Evolutionary conservation across 2,888 invertebrate genomes (phyloP).

Genomic region (Ichneumoninae sp.): DNA sequence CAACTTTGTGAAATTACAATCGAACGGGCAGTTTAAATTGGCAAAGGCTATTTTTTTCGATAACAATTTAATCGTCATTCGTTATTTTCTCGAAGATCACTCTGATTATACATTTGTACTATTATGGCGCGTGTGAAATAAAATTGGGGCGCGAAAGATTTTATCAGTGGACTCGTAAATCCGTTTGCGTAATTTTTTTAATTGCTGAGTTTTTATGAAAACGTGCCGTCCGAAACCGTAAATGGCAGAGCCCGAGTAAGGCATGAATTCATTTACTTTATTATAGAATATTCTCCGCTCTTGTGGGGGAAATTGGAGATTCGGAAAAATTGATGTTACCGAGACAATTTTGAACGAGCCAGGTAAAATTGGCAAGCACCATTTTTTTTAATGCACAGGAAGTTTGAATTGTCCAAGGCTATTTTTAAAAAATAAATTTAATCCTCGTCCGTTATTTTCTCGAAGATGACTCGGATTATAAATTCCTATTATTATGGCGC

Average conservation of each 20-base stretch:
- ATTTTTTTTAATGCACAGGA: not conserved
- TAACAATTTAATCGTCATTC: not conserved
- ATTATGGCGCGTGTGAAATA: not conserved
- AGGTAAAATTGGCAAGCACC: not conserved
- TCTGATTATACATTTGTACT: not conserved
- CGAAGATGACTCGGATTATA: not conserved
- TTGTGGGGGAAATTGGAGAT: not conserved
- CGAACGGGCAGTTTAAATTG: not conserved
- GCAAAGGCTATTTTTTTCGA: not conserved
- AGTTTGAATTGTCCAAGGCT: too few relatives aligned
- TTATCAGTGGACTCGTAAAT: not conserved
- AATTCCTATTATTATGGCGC: not conserved
- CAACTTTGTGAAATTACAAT: not conserved
- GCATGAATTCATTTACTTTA: slow-evolving; percentile 64
- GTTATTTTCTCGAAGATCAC: not conserved
- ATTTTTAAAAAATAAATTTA: not conserved
- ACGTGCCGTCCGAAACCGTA: slow-evolving; percentile 43
- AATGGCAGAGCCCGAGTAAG: slow-evolving; percentile 35
- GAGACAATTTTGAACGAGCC: not conserved
- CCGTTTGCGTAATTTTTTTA: not conserved
- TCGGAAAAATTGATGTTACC: not conserved
- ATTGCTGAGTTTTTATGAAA: not conserved
- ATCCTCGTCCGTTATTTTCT: not conserved
- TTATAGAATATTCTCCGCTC: not conserved
- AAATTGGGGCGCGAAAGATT: not conserved